Conservation (phyloP, 1,140 invertebrate genomes). For the Oreohelix idahoensis region DNA sequence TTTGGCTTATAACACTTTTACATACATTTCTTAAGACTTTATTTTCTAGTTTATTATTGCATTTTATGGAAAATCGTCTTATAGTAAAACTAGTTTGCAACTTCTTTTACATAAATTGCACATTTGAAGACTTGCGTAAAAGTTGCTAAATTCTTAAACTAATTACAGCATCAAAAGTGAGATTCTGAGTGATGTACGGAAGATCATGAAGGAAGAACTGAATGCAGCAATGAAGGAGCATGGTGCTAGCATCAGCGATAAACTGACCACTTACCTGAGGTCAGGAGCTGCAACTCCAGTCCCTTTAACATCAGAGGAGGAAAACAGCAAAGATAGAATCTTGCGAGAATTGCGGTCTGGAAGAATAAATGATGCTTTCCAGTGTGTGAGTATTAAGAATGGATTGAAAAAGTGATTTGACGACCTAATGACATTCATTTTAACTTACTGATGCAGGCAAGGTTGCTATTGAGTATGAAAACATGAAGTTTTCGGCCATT, state of each 20-base stretch:
- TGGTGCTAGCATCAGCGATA: slow-evolving; percentile 76
- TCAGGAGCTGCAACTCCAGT: slow-evolving; percentile 81
- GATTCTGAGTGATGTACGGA: slow-evolving; percentile 9
- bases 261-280: slow-evolving; percentile 77
- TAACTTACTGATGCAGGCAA: too few relatives aligned
- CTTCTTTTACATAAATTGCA: too few relatives aligned
- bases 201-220: slow-evolving; percentile 76
- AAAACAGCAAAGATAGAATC: slow-evolving; percentile 34
- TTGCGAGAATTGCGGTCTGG: slow-evolving; percentile 69
- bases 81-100: too few relatives aligned
- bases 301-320: slow-evolving; percentile 75
- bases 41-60: too few relatives aligned
- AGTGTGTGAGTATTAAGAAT: slow-evolving; percentile 75
- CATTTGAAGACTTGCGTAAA: too few relatives aligned
- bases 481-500: too few relatives aligned
- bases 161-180: slow-evolving; percentile 30
- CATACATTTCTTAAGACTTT: too few relatives aligned
- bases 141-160: background rate
- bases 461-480: too few relatives aligned
- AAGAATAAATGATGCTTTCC: slow-evolving; percentile 88
- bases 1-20: too few relatives aligned
- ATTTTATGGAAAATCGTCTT: too few relatives aligned
- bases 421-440: too few relatives aligned
- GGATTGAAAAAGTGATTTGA: too few relatives aligned
- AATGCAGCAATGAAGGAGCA: slow-evolving; percentile 78